Percentiles rank a stretch among this genome's conserved stretches.
phyloP scores from a whole-genome alignment of 2,113 vertebrate genomes.

The Columba janthina region DNA sequence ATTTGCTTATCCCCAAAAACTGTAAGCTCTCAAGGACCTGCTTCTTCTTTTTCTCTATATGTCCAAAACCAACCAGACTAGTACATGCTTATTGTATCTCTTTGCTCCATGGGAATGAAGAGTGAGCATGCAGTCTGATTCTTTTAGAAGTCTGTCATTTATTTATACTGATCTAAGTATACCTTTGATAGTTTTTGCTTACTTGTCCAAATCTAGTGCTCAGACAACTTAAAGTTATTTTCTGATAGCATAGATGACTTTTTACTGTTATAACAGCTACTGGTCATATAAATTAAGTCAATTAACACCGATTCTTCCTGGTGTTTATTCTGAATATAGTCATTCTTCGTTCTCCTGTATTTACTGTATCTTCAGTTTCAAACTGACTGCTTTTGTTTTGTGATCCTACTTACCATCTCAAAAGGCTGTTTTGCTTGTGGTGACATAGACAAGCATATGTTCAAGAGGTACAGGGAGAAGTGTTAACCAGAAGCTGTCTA shows the following conservation, averaged over 20 bases:
- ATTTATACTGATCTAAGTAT: background rate
- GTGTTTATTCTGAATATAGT: background rate
- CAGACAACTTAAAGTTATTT: background rate
- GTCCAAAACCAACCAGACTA: background rate
- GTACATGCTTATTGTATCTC: background rate
- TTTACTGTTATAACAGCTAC: background rate
- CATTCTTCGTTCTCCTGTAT: background rate
- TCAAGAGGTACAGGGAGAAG: background rate
- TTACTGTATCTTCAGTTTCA: background rate
- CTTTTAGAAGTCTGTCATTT: background rate
- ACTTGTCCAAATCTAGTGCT: background rate
- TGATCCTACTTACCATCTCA: background rate
- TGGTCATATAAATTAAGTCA: background rate
- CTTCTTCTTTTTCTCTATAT: background rate
- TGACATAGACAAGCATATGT: background rate
- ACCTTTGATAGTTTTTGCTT: background rate
- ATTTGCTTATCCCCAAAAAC: background rate
- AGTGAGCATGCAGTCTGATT: fast-evolving
- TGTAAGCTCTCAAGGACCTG: fast-evolving
- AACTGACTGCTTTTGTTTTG: background rate
- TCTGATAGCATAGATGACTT: background rate
- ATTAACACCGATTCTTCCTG: background rate
- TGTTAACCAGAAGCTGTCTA: background rate
- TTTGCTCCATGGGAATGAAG: background rate
- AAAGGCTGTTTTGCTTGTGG: background rate